These are phyloP conservation scores for Hypomesus transpacificus DNA, from an alignment of 2,113 vertebrate genomes.

Conservation along the genomic window DNA sequence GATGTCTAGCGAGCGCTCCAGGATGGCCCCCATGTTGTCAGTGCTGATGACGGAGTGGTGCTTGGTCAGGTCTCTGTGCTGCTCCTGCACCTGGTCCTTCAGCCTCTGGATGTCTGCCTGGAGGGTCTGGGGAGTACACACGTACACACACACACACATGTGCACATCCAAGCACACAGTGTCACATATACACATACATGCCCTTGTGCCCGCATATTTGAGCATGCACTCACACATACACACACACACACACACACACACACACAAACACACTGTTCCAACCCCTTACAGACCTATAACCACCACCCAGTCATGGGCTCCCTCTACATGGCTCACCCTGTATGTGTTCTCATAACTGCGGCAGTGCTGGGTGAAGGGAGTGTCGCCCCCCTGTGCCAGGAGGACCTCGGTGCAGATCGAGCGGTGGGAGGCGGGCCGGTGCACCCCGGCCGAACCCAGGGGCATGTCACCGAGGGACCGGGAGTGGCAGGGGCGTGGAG, in stretches of 20 bases:
- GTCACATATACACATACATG: not conserved
- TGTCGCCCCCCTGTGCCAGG: conserved; percentile 80
- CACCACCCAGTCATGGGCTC: not conserved
- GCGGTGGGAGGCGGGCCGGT: conserved; percentile 79
- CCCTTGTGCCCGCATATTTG: too few species aligned
- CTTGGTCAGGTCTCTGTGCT: conserved; percentile 91
- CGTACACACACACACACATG: conserved; percentile 15
- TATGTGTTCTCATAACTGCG: conserved; percentile 83
- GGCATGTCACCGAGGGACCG: conserved; percentile 74
- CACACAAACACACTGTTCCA: not conserved
- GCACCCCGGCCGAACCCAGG: conserved; percentile 63
- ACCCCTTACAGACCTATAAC: not conserved
- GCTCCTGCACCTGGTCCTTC: conserved; percentile 92
- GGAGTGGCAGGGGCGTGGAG: conserved; percentile 70
- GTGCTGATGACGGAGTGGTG: conserved; percentile 91
- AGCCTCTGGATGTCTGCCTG: conserved; percentile 83
- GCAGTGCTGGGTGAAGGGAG: conserved; percentile 84
- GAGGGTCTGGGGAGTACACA: conserved; percentile 67
- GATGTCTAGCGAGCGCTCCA: conserved; percentile 82
- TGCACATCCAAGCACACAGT: not conserved
- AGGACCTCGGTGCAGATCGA: conserved; percentile 83
- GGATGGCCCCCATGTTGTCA: conserved; percentile 81
- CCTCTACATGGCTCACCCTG: conserved; percentile 67
- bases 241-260: not conserved
- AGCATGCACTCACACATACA: not conserved